Evolutionary conservation across 2,113 vertebrate genomes (phyloP).

Genomic region (Silurus glanis): DNA sequence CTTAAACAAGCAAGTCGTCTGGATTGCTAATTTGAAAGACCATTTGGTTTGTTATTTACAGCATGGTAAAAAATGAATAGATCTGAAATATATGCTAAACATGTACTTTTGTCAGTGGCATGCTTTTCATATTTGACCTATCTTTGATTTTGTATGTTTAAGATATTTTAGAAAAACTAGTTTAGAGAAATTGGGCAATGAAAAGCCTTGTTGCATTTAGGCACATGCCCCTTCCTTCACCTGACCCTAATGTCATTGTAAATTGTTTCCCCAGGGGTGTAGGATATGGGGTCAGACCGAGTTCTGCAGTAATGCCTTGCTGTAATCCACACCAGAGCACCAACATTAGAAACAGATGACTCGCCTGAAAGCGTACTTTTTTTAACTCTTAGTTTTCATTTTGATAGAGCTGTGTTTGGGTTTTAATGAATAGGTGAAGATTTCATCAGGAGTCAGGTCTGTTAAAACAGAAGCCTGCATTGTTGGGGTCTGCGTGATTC

Average conservation of each 20-base stretch:
- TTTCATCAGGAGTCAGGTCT: constrained; percentile 25
- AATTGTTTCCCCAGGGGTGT: constrained; percentile 57
- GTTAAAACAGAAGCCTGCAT: constrained; percentile 44
- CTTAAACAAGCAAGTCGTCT: constrained; percentile 53
- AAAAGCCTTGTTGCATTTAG: constrained; percentile 51
- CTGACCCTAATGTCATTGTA: constrained; percentile 49
- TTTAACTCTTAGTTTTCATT: constrained; percentile 55
- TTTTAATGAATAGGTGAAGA: constrained; percentile 48
- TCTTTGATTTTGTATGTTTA: neutral
- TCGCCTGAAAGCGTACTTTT: constrained; percentile 59
- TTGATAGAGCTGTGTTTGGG: constrained; percentile 55
- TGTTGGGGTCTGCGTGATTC: neutral
- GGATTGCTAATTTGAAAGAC: constrained; percentile 53
- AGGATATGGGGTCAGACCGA: constrained; percentile 69
- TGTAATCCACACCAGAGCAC: constrained; percentile 75
- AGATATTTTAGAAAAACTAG: constrained; percentile 38
- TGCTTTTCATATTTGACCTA: neutral
- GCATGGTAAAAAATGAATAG: neutral
- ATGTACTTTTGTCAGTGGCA: constrained; percentile 18
- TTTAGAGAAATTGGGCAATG: constrained; percentile 45
- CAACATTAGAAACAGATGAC: constrained; percentile 77
- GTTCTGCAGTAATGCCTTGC: constrained; percentile 73
- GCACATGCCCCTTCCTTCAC: constrained; percentile 38
- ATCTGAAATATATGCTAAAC: constrained; percentile 49
- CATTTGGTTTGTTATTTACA: constrained; percentile 44